Evolutionary conservation across 2,888 invertebrate species (phyloP).

Genomic region (Elgonia sp.): DNA sequence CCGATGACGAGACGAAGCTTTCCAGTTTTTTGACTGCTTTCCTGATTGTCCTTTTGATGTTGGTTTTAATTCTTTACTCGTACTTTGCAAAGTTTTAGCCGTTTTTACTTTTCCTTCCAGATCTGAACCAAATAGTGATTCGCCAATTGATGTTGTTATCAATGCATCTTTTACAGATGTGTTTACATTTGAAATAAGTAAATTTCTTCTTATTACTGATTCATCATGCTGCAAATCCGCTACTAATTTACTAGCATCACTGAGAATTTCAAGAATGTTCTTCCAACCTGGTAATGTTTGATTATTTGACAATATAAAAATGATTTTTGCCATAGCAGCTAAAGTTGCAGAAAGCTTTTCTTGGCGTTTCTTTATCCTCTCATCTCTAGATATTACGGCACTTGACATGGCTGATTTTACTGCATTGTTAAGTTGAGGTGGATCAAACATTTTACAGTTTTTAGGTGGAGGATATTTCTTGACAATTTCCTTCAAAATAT

Average conservation of each 20-base stretch:
- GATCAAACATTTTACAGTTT: slow-evolving; percentile 46
- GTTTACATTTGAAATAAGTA: slow-evolving; percentile 56
- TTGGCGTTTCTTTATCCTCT: slow-evolving; percentile 29
- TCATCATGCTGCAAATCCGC: slow-evolving; percentile 68
- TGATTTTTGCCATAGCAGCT: not conserved
- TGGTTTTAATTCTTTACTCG: slow-evolving; percentile 37
- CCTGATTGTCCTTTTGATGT: not conserved
- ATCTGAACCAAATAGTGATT: slow-evolving; percentile 58
- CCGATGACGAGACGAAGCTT: slow-evolving; percentile 43
- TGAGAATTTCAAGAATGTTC: slow-evolving; percentile 10
- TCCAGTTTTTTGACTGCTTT: slow-evolving; percentile 67
- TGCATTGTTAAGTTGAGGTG: slow-evolving; percentile 28
- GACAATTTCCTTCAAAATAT: slow-evolving; percentile 34
- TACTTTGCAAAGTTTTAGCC: slow-evolving; percentile 39
- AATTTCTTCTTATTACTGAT: slow-evolving; percentile 63
- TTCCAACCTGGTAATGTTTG: slow-evolving; percentile 22
- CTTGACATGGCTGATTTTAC: slow-evolving; percentile 12
- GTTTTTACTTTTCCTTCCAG: slow-evolving; percentile 60
- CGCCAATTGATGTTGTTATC: slow-evolving; percentile 33
- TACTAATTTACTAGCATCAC: slow-evolving; percentile 54
- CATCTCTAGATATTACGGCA: slow-evolving; percentile 14
- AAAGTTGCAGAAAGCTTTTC: slow-evolving; percentile 29
- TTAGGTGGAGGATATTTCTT: slow-evolving; percentile 42
- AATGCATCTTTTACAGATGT: slow-evolving; percentile 53
- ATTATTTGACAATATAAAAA: not conserved